phyloP scores from a whole-genome alignment of 2,797 vertebrate genomes.

The Prunella strophiata region DNA sequence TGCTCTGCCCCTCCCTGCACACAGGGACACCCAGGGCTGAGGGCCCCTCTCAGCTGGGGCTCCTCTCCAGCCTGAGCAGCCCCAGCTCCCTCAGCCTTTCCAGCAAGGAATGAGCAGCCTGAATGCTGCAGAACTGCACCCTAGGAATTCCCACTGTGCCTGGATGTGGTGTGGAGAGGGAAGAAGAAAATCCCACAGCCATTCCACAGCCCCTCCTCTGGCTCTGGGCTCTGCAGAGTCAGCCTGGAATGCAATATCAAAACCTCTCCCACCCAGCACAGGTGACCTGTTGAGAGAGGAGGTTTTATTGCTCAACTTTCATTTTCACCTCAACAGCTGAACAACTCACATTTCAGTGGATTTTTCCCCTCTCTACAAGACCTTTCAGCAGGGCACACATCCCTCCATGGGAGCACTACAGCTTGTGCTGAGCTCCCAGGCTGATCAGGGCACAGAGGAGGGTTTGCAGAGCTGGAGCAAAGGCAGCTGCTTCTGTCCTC shows the following conservation, averaged over 20 bases:
- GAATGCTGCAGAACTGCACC: background rate
- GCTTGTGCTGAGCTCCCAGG: background rate
- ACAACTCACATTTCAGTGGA: background rate
- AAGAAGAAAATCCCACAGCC: background rate
- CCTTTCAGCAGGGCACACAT: background rate
- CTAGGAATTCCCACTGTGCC: background rate
- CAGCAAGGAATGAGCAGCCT: background rate
- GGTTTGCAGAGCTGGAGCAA: background rate
- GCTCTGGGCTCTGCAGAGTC: rapidly evolving
- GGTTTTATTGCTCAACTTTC: background rate
- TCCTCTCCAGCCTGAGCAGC: background rate
- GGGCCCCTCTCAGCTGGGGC: background rate
- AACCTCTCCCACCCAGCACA: background rate
- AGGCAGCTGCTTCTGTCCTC: background rate
- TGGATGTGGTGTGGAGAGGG: background rate
- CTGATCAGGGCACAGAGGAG: background rate
- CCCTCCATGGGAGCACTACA: background rate
- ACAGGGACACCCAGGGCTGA: background rate
- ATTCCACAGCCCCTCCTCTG: background rate
- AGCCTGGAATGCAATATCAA: background rate
- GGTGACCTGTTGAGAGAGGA: background rate
- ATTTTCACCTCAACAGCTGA: background rate
- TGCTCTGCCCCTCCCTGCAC: background rate
- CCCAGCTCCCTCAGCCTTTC: background rate
- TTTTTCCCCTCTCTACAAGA: background rate